A percentile compares a stretch with the other conserved stretches of the same genome.
These are phyloP conservation scores for Apotomis betuletana DNA, from an alignment of 2,888 invertebrate genomes.

Conservation along the genomic window DNA sequence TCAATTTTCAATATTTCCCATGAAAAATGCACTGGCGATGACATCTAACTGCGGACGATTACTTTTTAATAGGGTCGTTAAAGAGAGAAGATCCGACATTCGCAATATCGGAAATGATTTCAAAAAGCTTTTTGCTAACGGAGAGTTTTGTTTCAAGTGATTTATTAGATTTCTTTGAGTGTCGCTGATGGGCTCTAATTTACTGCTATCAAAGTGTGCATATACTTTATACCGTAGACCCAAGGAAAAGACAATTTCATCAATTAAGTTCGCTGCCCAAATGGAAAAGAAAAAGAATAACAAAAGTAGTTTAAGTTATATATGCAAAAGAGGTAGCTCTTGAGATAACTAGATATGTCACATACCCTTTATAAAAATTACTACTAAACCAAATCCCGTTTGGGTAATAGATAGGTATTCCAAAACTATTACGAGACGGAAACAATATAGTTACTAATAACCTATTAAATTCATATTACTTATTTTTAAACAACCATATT, in stretches of 20 bases:
- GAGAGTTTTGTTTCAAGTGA: constrained; percentile 17
- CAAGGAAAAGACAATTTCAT: neutral
- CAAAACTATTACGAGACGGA: no score
- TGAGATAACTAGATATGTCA: no score
- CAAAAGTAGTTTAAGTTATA: no score
- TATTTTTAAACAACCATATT: no score
- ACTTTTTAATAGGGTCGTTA: constrained; percentile 38
- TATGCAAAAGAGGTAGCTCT: no score
- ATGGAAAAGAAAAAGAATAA: no score
- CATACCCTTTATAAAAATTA: no score
- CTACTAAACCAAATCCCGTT: no score
- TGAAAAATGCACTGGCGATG: constrained; percentile 25
- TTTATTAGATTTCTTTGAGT: constrained; percentile 20
- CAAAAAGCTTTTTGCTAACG: constrained; percentile 19
- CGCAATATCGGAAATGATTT: constrained; percentile 27
- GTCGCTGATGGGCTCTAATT: constrained; percentile 4
- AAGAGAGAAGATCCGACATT: constrained; percentile 20
- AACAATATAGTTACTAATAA: no score
- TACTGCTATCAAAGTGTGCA: neutral
- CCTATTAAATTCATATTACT: no score
- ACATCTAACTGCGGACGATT: constrained; percentile 29
- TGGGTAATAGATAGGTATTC: no score
- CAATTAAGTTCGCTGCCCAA: no score
- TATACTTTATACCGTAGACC: neutral
- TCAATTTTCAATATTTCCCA: constrained; percentile 14